Percentiles rank a stretch among this genome's conserved stretches.
phyloP scores from a whole-genome alignment of 2,113 vertebrate genomes.

The Embiotoca jacksoni region DNA sequence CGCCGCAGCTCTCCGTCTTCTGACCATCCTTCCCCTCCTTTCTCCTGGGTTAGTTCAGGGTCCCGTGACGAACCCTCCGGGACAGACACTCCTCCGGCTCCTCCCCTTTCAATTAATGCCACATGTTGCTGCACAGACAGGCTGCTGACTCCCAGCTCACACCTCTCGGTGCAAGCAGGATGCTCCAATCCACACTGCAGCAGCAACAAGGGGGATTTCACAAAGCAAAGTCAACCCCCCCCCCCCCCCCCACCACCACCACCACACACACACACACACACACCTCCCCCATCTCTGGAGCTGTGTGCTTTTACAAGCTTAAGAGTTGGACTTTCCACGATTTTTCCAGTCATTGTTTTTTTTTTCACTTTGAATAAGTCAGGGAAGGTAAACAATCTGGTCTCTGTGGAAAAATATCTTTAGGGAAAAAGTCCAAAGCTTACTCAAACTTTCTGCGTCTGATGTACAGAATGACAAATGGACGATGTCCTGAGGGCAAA shows the following conservation, averaged over 20 bases:
- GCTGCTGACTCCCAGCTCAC: constrained; percentile 6
- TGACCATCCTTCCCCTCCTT: constrained; percentile 31
- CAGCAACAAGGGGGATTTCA: constrained; percentile 3
- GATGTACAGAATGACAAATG: no score
- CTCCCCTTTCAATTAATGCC: constrained; percentile 62
- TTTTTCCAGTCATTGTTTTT: neutral
- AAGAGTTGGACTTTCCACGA: neutral
- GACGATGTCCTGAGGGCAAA: constrained; percentile 10
- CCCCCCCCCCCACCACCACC: no score
- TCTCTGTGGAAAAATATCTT: no score
- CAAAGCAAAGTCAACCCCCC: neutral
- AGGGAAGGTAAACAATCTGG: no score
- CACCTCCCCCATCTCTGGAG: no score
- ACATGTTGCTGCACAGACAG: constrained; percentile 9
- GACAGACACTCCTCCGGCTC: constrained; percentile 46
- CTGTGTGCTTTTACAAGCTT: no score
- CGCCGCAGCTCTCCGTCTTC: neutral
- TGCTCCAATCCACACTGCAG: neutral
- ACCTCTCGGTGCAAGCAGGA: neutral
- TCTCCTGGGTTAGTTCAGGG: neutral
- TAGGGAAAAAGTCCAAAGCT: no score
- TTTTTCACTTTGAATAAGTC: no score
- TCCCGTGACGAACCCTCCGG: constrained; percentile 21
- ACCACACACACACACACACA: no score
- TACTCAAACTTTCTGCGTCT: no score